Base-by-base conservation (phyloP, 2,888 invertebrate genomes). In the Meliscaeva auricollis region DNA sequence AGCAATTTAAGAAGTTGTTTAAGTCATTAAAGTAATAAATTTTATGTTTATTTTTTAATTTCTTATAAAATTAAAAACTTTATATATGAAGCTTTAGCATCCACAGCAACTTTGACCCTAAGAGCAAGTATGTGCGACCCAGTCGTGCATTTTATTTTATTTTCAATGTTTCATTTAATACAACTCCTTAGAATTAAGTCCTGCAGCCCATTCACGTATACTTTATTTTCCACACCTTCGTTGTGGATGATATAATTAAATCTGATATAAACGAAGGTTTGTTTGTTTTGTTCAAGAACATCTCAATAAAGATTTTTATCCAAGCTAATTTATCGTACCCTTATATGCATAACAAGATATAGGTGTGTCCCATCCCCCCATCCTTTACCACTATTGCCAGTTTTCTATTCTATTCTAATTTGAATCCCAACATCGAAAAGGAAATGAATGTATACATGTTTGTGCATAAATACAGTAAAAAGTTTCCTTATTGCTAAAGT, bases 201-300 rank as follows among this genome's bases (percentile, higher is more conserved):
- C 52, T 8, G n/a, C 8, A 52, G 52, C 15, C 3, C 3, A 52
- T 30, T 22, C 26, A n/a, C n/a, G n/a, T 4, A 32, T 9, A 11
- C 32, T n/a, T 52, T 32, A n/a, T 22, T 35, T 22, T n/a, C n/a
- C n/a, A n/a, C 0, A 38, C 58, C 38, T 38, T 35, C 3, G 20
- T 52, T 38, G 8, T 13, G 35, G 48, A 30, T 30, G 11, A 50
- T 52, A n/a, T 68, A 41, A 69, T 69, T 52, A 20, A 60, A 56
- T 76, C 32, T 69, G 38, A 60, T 50, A 1, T n/a, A n/a, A 15
- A 46, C 15, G 15, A 76, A 48, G 30, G 68, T 68, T n/a, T 76
- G 48, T 60, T 60, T 60, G n/a, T 58, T 44, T 13, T 13, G 66
- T 75, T 75, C 64, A 75, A 69, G 41, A 68, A 68, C 68, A 32